Evolutionary conservation across 2,113 vertebrate species (phyloP).

Genomic region (Danionella cerebrum): DNA sequence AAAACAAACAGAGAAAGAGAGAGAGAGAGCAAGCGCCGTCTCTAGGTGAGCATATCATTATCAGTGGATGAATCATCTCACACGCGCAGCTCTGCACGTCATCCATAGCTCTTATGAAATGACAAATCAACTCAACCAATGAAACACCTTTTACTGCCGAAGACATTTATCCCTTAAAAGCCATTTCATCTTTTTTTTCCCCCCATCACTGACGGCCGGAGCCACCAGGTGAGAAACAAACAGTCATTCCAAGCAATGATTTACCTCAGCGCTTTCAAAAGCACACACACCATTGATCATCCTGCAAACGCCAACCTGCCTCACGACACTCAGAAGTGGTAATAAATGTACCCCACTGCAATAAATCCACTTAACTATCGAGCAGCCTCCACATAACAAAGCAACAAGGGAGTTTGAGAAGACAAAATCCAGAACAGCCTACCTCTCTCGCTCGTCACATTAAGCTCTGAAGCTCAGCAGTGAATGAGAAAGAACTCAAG

Average conservation of each 20-base stretch:
- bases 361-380: not conserved
- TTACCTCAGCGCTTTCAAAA: not conserved
- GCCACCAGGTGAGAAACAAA: conserved; percentile 21
- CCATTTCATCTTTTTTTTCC: too few species aligned
- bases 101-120: not conserved
- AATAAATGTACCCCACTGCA: not conserved
- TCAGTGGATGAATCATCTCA: not conserved
- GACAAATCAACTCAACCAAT: not conserved
- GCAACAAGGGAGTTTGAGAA: too few species aligned
- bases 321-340: not conserved
- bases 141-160: not conserved
- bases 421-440: conserved; percentile 1
- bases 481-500: not conserved
- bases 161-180: not conserved
- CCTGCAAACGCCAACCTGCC: conserved; percentile 23
- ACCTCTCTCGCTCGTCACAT: conserved; percentile 18
- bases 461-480: conserved; percentile 16
- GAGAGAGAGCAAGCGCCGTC: not conserved
- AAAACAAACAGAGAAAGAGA: not conserved
- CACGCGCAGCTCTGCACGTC: conserved; percentile 2
- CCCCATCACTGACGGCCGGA: too few species aligned
- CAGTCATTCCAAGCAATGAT: conserved; percentile 22
- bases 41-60: not conserved
- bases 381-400: too few species aligned
- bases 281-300: conserved; percentile 3